These are phyloP conservation scores for Mythimna ferrago DNA, from an alignment of 2,888 invertebrate genomes.

Conservation along the genomic window DNA sequence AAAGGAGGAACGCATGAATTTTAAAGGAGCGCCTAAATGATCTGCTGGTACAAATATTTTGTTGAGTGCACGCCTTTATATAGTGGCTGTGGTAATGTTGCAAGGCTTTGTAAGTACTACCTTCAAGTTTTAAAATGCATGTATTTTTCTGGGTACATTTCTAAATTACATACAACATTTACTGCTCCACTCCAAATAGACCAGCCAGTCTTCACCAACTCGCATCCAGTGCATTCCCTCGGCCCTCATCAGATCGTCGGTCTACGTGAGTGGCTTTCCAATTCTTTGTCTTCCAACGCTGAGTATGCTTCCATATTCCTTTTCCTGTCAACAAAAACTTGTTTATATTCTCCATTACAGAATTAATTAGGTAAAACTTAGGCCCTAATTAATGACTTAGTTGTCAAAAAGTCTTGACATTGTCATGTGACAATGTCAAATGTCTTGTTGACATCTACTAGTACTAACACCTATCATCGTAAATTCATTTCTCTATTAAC, in stretches of 20 bases:
- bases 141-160: too few species aligned
- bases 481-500: slow-evolving; percentile 25
- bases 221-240: neutral
- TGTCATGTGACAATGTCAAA: neutral
- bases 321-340: too few species aligned
- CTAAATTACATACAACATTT: too few species aligned
- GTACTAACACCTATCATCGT: slow-evolving; percentile 12
- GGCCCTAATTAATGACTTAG: neutral
- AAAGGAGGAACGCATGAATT: slow-evolving; percentile 57
- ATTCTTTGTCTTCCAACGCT: neutral
- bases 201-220: neutral
- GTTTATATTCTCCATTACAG: too few species aligned
- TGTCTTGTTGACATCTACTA: neutral
- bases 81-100: slow-evolving; percentile 21
- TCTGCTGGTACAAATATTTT: slow-evolving; percentile 54
- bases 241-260: neutral
- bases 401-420: neutral
- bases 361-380: too few species aligned
- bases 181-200: neutral
- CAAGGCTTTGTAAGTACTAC: slow-evolving; percentile 6
- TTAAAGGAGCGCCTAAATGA: slow-evolving; percentile 61
- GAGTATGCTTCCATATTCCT: neutral
- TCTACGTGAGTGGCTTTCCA: neutral
- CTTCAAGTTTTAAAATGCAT: neutral
- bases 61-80: slow-evolving; percentile 36